Base-by-base conservation (phyloP, 2,888 invertebrate species). In the Glyphotaelius pellucidus region DNA sequence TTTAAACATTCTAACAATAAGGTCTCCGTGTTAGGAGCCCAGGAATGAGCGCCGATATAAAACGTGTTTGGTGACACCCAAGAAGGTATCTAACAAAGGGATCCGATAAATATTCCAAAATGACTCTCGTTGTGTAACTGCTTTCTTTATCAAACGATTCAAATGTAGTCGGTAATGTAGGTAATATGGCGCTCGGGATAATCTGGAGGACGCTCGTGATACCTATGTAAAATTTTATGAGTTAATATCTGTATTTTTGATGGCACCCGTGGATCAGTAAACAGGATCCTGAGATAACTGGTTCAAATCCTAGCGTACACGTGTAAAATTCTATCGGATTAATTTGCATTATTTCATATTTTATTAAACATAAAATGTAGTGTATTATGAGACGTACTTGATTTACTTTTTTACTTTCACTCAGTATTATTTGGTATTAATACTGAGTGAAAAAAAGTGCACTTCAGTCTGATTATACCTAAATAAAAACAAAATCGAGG, bases 31-130 rank as follows among this genome's bases (percentile, higher is more conserved):
- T 31, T 81, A 32, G 81, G 31, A 81, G 32, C 14, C 14, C 31
- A 88, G 32, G 32, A 88, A 67, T 35, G 11, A 88, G 15, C 35
- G 67, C 67, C 88, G 67, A 88, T 88, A 15, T 88, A 88, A 86
- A 88, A 88, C 89, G 89, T 89, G 89, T 81, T 80, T 52, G 52
- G 90, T 90, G 89, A 91, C 92, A 92, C 92, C 89, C 86, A 90
- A 67, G 67, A 90, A 88, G 89, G 31, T 79, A 38, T 88, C 89
- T 81, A 91, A 90, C 90, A 92, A 91, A 90, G 90, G 92, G 67
- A 86, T 90, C 90, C 52, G 91, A 92, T 92, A 90, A 47, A 86
- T 67, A 92, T 92, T 88, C 90, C 89, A 84, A 91, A 85, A 91
- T 42, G 91, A 85, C 79, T 83, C 88, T 80, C 15, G 89, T 92